Conservation (phyloP, 2,797 vertebrate genomes). For the Clarias platycephalus region DNA sequence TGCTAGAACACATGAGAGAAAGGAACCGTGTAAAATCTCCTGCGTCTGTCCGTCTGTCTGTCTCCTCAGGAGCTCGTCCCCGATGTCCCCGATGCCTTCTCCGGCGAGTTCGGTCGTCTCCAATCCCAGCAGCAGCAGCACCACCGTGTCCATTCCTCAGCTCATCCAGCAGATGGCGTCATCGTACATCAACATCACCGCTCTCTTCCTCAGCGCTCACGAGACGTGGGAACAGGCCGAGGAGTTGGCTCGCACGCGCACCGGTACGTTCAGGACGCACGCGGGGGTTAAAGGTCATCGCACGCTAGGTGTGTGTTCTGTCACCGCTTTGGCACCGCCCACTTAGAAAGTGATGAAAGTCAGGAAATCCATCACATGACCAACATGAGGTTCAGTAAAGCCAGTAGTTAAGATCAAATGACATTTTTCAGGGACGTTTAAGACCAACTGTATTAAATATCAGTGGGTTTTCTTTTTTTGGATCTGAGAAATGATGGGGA, state of each 20-base stretch:
- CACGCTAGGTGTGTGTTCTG: too few relatives aligned
- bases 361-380: background rate
- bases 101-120: constrained; percentile 73
- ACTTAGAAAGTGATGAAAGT: background rate
- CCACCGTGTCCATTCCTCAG: constrained; percentile 74
- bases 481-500: background rate
- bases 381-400: background rate
- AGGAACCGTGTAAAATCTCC: too few relatives aligned
- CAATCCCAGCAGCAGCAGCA: constrained; percentile 65
- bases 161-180: constrained; percentile 82
- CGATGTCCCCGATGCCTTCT: constrained; percentile 78
- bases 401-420: background rate
- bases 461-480: too few relatives aligned
- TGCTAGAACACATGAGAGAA: background rate
- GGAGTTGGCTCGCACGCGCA: constrained; percentile 76
- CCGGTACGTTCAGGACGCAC: constrained; percentile 69
- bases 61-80: constrained; percentile 77
- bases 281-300: background rate
- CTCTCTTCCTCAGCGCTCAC: constrained; percentile 83
- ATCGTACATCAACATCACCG: constrained; percentile 89
- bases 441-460: background rate
- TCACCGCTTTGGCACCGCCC: background rate
- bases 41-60: background rate
- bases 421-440: background rate
- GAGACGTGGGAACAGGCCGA: constrained; percentile 91